These are phyloP conservation scores for Neodiprion pinetum DNA, from an alignment of 1,140 invertebrate genomes.

Conservation along the genomic window DNA sequence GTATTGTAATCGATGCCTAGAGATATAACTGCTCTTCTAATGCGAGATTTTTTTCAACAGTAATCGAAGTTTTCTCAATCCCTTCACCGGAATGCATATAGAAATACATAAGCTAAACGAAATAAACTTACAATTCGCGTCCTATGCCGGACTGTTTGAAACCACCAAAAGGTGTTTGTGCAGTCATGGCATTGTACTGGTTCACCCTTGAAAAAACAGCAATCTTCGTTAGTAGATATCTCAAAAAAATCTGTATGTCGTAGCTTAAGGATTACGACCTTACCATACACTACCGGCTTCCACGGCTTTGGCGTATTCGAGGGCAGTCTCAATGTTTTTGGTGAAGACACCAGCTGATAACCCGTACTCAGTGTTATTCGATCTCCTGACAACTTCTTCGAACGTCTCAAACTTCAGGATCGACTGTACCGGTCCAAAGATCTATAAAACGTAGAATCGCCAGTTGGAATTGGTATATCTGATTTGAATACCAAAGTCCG, in stretches of 20 bases:
- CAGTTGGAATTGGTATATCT: slow-evolving; percentile 38
- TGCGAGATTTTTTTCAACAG: too few relatives aligned
- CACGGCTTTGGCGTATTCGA: slow-evolving; percentile 78
- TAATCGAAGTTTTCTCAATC: too few relatives aligned
- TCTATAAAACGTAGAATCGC: slow-evolving; percentile 61
- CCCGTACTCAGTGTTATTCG: slow-evolving; percentile 89
- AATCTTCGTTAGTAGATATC: slow-evolving; percentile 10
- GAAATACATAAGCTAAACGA: too few relatives aligned
- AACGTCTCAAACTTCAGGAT: slow-evolving; percentile 89
- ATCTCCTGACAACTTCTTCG: slow-evolving; percentile 88
- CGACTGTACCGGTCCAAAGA: slow-evolving; percentile 93
- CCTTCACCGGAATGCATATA: too few relatives aligned
- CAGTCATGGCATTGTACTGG: slow-evolving; percentile 78
- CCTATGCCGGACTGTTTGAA: slow-evolving; percentile 88
- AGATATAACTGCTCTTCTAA: not conserved
- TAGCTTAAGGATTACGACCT: slow-evolving; percentile 29
- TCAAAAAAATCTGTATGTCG: slow-evolving; percentile 21
- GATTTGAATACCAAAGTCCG: not conserved
- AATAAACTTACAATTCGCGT: slow-evolving; percentile 73
- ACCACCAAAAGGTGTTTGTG: slow-evolving; percentile 86
- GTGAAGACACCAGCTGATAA: slow-evolving; percentile 89
- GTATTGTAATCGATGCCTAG: not conserved
- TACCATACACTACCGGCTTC: slow-evolving; percentile 91
- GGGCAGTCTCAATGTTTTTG: slow-evolving; percentile 83
- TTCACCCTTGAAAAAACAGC: slow-evolving; percentile 73